Evolutionary conservation across 2,113 vertebrate genomes (phyloP), one percentile per base, ranked within the genome.

Genomic region (Calyptommatus sinebrachiatus): DNA sequence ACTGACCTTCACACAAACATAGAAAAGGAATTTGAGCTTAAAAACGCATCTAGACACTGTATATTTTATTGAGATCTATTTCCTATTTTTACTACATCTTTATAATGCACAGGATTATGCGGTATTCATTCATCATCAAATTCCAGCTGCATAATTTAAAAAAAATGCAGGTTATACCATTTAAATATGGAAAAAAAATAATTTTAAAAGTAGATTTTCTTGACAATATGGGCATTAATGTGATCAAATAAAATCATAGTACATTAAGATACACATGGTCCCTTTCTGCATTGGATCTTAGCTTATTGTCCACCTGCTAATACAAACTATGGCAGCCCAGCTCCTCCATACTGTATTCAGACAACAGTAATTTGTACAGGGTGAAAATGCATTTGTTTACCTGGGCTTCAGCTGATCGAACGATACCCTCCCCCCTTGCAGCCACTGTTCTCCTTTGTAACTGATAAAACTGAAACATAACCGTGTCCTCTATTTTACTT

Each of bases 171-270:
- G 22, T 8, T 24, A 0, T 16, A 70, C 65, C 53, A 82, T 53
- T 14, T 84, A 21, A 31, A 8, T 41, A 35, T n/a, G n/a, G n/a
- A 61, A 35, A 1, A 22, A 46, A 10, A 8, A 31, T 83, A 0
- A 29, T 69, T 83, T 82, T 67, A 71, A 67, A 77, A 53, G 11
- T 28, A 31, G 72, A 78, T 35, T 21, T 65, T 62, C 24, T 29
- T 77, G 2, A 83, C 76, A n/a, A 63, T 41, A n/a, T 67, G 4
- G 20, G 67, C 60, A 24, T 62, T 77, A 18, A 12, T 71, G 21
- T 73, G 9, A 12, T 1, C 66, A 71, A 81, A 26, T 60, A 69
- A 62, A 67, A 53, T 28, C 75, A 73, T 80, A 2, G 14, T 9
- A 46, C 20, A 24, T 75, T 12, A 8, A 24, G 31, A 48, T 18